A percentile compares a stretch with the other conserved stretches of the same genome.
phyloP scores from a whole-genome alignment of 2,113 vertebrate genomes.

The Gasterosteus nipponicus region DNA sequence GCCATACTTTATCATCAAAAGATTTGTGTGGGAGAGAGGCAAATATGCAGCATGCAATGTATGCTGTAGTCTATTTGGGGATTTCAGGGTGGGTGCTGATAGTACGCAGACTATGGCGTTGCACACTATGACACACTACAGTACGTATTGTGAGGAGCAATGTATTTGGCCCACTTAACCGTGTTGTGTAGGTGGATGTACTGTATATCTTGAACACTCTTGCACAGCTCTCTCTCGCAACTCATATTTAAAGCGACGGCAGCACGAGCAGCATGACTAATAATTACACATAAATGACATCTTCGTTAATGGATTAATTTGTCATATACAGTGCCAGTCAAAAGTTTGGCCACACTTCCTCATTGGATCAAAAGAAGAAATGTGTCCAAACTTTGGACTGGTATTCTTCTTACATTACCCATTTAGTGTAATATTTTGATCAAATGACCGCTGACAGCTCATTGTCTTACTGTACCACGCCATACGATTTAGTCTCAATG shows the following conservation, averaged over 20 bases:
- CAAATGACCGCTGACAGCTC: conserved; percentile 3
- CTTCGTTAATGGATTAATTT: background rate
- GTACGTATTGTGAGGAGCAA: background rate
- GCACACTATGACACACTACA: background rate
- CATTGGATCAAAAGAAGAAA: no score
- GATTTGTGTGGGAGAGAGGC: conserved; percentile 27
- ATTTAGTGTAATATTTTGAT: background rate
- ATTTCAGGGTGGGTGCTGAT: conserved; percentile 16
- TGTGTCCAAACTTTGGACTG: no score
- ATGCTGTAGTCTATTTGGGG: conserved; percentile 20
- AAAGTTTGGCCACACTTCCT: no score
- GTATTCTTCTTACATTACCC: background rate
- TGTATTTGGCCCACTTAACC: background rate
- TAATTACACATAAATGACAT: background rate
- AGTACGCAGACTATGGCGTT: background rate
- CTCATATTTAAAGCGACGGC: background rate
- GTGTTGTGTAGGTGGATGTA: conserved; percentile 8
- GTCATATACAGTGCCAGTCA: no score
- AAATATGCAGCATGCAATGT: background rate
- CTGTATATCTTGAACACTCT: background rate
- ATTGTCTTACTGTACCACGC: conserved; percentile 26
- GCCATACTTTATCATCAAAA: conserved; percentile 19
- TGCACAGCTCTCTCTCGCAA: background rate
- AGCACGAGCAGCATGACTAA: background rate
- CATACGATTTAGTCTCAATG: background rate